Percentiles rank a stretch among this genome's conserved stretches.
Evolutionary conservation across 2,888 invertebrate species (phyloP).

Genomic region (Nasonovia ribisnigri): DNA sequence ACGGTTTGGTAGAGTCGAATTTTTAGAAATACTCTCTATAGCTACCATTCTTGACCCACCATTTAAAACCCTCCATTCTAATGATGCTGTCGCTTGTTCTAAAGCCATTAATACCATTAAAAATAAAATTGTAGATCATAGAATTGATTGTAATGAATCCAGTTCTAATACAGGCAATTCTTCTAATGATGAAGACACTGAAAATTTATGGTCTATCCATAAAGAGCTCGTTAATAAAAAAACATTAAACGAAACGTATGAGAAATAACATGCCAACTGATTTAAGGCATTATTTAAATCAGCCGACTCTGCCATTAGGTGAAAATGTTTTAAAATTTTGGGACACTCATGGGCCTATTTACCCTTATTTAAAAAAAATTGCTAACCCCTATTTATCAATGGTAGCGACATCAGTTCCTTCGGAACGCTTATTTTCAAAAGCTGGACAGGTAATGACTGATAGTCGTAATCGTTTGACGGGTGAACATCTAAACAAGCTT

Average conservation of each 20-base stretch:
- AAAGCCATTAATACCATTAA: not conserved
- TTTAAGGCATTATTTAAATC: slow-evolving; percentile 23
- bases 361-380: not conserved
- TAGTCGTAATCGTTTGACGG: not conserved
- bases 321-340: slow-evolving; percentile 8
- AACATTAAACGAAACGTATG: not conserved
- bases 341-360: slow-evolving; percentile 1
- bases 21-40: not conserved
- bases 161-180: not conserved
- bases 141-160: not conserved
- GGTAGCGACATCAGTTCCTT: not conserved
- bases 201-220: not conserved
- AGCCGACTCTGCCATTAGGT: not conserved
- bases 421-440: not conserved
- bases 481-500: not conserved
- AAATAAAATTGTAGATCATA: not conserved
- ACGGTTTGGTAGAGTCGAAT: not conserved
- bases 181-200: not conserved
- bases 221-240: not conserved
- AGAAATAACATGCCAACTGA: not conserved
- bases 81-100: not conserved
- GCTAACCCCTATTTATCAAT: not conserved
- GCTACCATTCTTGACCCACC: not conserved
- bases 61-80: not conserved
- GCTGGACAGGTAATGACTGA: slow-evolving; percentile 26